phyloP scores from a whole-genome alignment of 2,888 invertebrate genomes.

The Drosophila fungiperda region DNA sequence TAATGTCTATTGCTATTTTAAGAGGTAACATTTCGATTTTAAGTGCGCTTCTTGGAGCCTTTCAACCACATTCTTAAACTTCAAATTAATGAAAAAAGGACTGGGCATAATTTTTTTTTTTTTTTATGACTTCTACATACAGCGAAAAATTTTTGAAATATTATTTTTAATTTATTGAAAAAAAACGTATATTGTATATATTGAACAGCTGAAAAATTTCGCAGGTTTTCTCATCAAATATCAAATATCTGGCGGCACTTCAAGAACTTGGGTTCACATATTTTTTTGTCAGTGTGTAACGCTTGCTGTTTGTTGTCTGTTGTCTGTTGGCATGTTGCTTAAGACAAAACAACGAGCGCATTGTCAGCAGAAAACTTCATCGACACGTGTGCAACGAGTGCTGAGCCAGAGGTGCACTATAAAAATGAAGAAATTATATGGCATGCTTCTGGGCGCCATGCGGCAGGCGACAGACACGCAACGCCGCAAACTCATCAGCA shows the following conservation, averaged over 20 bases:
- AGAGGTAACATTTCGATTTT: background rate
- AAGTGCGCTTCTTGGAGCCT: no score
- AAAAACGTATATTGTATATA: no score
- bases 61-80: background rate
- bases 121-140: background rate
- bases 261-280: background rate
- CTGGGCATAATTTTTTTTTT: no score
- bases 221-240: background rate
- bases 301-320: conserved; percentile 1
- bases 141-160: background rate
- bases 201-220: background rate
- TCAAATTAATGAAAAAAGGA: background rate
- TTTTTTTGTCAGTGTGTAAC: background rate
- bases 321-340: conserved; percentile 27
- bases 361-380: conserved; percentile 73
- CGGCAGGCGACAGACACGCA: conserved; percentile 45
- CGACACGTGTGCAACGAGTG: conserved; percentile 49
- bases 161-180: background rate
- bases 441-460: conserved; percentile 46
- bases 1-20: background rate
- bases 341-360: conserved; percentile 62
- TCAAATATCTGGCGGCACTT: background rate
- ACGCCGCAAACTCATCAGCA: conserved; percentile 55
- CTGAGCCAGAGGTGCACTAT: conserved; percentile 63
- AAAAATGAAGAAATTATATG: conserved; percentile 73